Conservation (phyloP, 2,888 invertebrate genomes). For the Notocelia uddmanniana region DNA sequence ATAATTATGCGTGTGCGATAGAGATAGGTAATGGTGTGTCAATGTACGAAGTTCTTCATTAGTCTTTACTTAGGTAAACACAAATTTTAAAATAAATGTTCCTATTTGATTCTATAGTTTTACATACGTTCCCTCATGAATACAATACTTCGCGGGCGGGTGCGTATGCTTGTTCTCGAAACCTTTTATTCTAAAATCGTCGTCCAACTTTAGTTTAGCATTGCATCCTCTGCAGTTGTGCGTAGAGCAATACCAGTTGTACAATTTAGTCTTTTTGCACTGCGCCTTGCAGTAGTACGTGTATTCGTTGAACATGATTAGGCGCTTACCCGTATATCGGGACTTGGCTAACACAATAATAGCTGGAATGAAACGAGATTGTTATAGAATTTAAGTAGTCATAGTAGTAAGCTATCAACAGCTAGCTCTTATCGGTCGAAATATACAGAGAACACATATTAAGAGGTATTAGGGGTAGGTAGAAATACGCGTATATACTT, state of each 20-base stretch:
- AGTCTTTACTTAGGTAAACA: too few species aligned
- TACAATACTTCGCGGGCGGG: slow-evolving; percentile 70
- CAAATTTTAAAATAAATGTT: not conserved
- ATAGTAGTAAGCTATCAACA: not conserved
- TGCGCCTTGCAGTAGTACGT: slow-evolving; percentile 77
- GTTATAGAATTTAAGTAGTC: slow-evolving; percentile 1
- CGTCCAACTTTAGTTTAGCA: slow-evolving; percentile 69
- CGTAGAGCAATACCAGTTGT: slow-evolving; percentile 77
- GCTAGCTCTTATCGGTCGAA: not conserved
- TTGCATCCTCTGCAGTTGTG: slow-evolving; percentile 76
- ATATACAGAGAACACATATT: not conserved
- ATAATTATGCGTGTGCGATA: too few species aligned
- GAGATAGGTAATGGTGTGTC: too few species aligned
- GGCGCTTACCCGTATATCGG: slow-evolving; percentile 70
- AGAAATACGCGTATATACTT: not conserved
- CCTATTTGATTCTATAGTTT: slow-evolving; percentile 56
- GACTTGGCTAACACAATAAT: slow-evolving; percentile 70
- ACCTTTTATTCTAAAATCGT: slow-evolving; percentile 65
- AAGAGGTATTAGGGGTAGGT: not conserved
- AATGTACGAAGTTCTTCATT: too few species aligned
- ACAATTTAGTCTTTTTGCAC: slow-evolving; percentile 68
- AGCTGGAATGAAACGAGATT: slow-evolving; percentile 56
- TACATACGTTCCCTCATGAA: slow-evolving; percentile 69
- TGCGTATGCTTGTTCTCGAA: slow-evolving; percentile 67
- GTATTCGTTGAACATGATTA: slow-evolving; percentile 73